phyloP scores from a whole-genome alignment of 2,113 vertebrate species.

The Proteles cristata region DNA sequence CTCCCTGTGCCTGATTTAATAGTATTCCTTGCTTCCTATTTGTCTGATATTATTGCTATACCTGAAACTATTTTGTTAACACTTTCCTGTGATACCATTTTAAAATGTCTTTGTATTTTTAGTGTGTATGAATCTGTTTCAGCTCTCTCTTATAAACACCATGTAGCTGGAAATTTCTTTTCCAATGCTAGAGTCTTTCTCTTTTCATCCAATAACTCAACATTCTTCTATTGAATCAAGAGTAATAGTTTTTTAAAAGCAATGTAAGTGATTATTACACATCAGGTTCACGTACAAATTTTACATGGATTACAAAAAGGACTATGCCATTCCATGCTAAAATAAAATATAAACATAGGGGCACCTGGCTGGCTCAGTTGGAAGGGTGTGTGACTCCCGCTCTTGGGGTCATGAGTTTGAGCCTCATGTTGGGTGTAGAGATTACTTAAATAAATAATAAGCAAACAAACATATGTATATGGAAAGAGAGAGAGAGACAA shows the following conservation, averaged over 20 bases:
- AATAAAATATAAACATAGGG: neutral
- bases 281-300: neutral
- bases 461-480: neutral
- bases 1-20: neutral
- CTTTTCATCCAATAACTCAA: neutral
- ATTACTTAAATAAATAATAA: neutral
- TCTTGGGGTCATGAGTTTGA: neutral
- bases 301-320: neutral
- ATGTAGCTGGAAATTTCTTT: neutral
- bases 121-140: neutral
- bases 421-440: neutral
- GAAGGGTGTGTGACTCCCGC: neutral
- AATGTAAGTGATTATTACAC: neutral
- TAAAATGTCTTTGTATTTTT: neutral
- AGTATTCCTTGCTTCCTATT: no score
- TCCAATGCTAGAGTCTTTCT: neutral
- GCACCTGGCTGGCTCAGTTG: neutral
- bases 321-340: neutral
- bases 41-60: neutral
- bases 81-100: neutral
- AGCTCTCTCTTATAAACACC: neutral
- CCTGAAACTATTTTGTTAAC: neutral
- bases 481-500: neutral
- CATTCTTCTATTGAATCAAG: neutral
- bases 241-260: neutral